Evolutionary conservation across 2,113 vertebrate genomes (phyloP), one percentile per base, ranked within the genome.

Genomic region (Melanostigma gelatinosum): DNA sequence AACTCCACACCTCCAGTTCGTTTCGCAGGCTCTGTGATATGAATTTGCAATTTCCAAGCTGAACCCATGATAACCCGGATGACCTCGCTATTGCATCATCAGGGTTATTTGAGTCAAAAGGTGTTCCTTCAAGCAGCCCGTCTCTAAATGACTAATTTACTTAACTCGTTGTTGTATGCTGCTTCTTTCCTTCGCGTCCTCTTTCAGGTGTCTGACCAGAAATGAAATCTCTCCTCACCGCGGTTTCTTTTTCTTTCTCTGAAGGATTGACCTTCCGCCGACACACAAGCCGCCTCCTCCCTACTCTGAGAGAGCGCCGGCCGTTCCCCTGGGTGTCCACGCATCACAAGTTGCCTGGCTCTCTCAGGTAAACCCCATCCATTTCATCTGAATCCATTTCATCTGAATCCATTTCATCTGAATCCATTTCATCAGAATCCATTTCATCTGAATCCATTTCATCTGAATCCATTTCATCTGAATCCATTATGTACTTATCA

Each of bases 191-290:
- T 52, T 40, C 16, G 22, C 57, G 62, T 75, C 0, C 34, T 32
- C 57, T 52, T 61, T 16, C 16, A 29, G 36, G 10, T 20, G 22
- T 77, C 16, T 40, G 42, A 67, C 44, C 18, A 27, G 75, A 72
- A 29, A 42, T 27, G 34, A 66, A 68, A 29, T 61, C 32, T 78
- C 11, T 75, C n/a, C 22, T 78, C 36, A 38, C n/a, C 72, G 24
- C 13, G 1, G 8, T 79, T 70, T 67, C 11, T 80, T 50, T 44
- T 42, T 79, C 32, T 71, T 3, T 48, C 61, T 85, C 63, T 72
- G 46, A 89, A 95, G 95, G 72, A 95, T 95, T 90, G 95, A 95
- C 86, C 94, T 95, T 86, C 95, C 95, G 73, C 95, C 94, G 36
- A 95, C 94, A 68, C 94, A 95, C 92, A 95, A 95, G 77, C 94